These are phyloP conservation scores for Ictidomys tridecemlineatus DNA, from an alignment of 2,113 vertebrate species.

Conservation along the genomic window DNA sequence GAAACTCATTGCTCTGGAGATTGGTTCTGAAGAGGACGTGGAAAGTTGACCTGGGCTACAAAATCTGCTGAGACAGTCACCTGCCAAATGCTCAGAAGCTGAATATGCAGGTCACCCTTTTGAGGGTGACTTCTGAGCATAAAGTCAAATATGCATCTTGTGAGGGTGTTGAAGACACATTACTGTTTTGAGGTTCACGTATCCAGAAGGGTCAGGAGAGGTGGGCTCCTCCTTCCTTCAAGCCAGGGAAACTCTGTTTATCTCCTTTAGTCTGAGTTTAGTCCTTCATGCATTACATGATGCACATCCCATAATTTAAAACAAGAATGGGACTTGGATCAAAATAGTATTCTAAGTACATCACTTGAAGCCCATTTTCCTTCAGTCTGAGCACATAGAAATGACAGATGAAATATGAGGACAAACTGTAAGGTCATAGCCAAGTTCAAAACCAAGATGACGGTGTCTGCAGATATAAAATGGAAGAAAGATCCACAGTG, in stretches of 20 bases:
- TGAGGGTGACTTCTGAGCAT: too few species aligned
- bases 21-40: background rate
- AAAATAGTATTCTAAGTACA: background rate
- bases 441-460: conserved; percentile 26
- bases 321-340: conserved; percentile 1
- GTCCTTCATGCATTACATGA: background rate
- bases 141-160: background rate
- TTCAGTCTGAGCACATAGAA: background rate
- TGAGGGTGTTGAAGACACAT: background rate
- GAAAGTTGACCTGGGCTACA: background rate
- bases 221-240: background rate
- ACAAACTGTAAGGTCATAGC: background rate
- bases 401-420: conserved; percentile 2
- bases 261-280: background rate
- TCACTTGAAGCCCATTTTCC: background rate
- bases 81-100: background rate
- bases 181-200: background rate
- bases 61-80: background rate
- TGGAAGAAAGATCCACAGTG: background rate
- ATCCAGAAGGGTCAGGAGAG: background rate
- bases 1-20: background rate
- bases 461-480: background rate
- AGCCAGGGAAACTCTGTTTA: background rate
- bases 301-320: background rate
- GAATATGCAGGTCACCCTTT: background rate